A percentile compares a stretch with the other conserved stretches of the same genome.
Conservation (phyloP, 1,140 invertebrate genomes). For the Drosophila mayri region DNA sequence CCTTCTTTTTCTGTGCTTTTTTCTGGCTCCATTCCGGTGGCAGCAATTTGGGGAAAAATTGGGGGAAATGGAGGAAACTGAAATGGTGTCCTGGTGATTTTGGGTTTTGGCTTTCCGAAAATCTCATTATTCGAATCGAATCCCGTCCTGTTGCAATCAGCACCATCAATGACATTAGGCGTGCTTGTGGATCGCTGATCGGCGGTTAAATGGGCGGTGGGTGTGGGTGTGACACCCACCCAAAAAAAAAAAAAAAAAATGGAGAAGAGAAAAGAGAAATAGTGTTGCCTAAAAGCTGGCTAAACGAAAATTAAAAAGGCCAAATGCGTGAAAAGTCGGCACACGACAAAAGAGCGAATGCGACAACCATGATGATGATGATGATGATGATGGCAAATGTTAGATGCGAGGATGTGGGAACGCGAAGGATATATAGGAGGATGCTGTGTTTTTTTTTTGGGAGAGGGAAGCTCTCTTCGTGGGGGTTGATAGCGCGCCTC, state of each 20-base stretch:
- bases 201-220: conserved; percentile 23
- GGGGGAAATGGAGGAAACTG: conserved; percentile 3
- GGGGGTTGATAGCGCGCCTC: conserved; percentile 11
- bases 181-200: conserved; percentile 48
- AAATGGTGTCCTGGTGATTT: conserved; percentile 40
- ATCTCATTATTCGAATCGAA: conserved; percentile 56
- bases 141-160: conserved; percentile 47
- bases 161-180: conserved; percentile 47
- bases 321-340: conserved; percentile 26
- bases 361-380: background rate
- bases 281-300: conserved; percentile 30
- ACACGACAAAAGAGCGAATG: background rate
- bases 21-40: background rate
- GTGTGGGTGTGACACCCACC: no score
- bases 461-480: background rate
- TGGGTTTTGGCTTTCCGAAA: conserved; percentile 33
- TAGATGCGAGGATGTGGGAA: background rate
- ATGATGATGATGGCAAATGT: background rate
- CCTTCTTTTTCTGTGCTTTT: background rate
- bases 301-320: conserved; percentile 47
- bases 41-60: background rate
- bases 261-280: background rate
- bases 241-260: no score
- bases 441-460: no score
- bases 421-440: background rate